These are phyloP conservation scores for Tupiocoris notatus DNA, from an alignment of 2,888 invertebrate genomes.

Conservation along the genomic window DNA sequence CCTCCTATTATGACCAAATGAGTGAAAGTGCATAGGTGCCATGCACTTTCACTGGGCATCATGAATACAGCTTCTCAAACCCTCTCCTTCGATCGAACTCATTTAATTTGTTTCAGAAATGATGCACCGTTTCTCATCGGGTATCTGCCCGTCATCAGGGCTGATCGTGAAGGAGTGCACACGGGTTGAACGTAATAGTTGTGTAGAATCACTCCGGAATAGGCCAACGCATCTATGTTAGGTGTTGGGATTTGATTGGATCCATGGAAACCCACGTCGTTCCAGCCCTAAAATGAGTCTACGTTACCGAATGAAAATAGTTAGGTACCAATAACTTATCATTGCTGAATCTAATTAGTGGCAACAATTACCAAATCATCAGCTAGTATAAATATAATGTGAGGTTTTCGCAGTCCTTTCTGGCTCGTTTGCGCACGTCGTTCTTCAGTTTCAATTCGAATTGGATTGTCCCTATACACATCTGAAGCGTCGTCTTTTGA, in stretches of 20 bases:
- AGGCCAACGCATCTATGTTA: constrained; percentile 59
- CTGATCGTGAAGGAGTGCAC: constrained; percentile 59
- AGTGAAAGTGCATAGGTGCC: too few relatives aligned
- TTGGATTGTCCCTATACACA: too few relatives aligned
- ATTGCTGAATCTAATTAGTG: neutral
- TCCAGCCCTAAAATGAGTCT: constrained; percentile 57
- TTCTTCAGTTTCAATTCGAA: too few relatives aligned
- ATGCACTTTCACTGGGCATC: too few relatives aligned
- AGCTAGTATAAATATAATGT: constrained; percentile 75
- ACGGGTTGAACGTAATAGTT: constrained; percentile 60
- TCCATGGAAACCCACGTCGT: constrained; percentile 61
- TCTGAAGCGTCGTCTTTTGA: too few relatives aligned
- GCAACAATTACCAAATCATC: constrained; percentile 73
- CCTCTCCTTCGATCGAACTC: neutral
- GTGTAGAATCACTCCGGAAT: constrained; percentile 58
- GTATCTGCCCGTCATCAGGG: constrained; percentile 58
- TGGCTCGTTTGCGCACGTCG: neutral
- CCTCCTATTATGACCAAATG: too few relatives aligned
- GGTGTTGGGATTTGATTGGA: constrained; percentile 59
- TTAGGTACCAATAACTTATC: neutral
- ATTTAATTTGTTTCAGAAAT: neutral
- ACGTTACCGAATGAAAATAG: neutral
- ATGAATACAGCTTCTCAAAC: too few relatives aligned
- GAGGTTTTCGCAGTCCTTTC: constrained; percentile 54
- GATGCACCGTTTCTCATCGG: constrained; percentile 58